phyloP scores from a whole-genome alignment of 1,140 invertebrate genomes.

The Chironomus tepperi region DNA sequence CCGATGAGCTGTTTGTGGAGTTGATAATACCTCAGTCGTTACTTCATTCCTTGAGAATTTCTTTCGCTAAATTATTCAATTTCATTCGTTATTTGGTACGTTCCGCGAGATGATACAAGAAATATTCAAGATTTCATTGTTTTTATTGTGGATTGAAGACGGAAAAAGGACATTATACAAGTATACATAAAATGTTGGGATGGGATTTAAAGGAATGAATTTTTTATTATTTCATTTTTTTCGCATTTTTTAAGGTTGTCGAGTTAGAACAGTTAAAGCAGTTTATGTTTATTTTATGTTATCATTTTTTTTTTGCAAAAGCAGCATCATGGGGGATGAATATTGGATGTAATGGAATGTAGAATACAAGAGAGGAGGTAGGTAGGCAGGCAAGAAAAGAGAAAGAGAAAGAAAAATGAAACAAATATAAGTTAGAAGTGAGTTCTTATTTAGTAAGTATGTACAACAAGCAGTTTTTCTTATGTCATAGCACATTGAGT shows the following conservation, averaged over 20 bases:
- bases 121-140: no score
- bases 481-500: background rate
- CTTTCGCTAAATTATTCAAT: slow-evolving; percentile 3
- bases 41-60: background rate
- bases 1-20: background rate
- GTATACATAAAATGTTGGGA: background rate
- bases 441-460: background rate
- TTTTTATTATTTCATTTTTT: background rate
- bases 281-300: slow-evolving; percentile 15
- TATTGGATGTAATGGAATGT: background rate
- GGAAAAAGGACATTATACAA: background rate
- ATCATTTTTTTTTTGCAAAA: background rate
- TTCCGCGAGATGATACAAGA: background rate
- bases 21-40: background rate
- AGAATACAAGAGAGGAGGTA: no score
- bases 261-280: slow-evolving; percentile 10
- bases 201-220: background rate
- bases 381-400: background rate
- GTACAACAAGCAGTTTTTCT: background rate
- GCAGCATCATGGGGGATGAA: slow-evolving; percentile 10
- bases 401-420: background rate
- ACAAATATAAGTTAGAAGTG: slow-evolving; percentile 1
- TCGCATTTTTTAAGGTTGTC: background rate
- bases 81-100: background rate
- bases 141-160: no score